Base-by-base conservation (phyloP, 2,797 vertebrate genomes). In the Avahi laniger region DNA sequence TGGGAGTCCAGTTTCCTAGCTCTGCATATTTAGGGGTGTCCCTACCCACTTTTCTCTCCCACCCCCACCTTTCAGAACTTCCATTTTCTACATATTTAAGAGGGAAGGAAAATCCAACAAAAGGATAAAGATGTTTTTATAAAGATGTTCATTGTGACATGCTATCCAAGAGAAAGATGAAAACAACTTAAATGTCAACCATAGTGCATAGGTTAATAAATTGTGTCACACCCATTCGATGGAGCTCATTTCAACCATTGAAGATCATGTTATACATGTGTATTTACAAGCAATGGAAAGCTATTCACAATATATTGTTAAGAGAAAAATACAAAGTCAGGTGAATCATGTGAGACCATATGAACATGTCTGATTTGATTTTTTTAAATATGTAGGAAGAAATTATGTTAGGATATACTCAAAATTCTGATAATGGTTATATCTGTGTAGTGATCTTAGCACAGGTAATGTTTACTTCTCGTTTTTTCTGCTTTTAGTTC, bases 401-500 rank as follows among this genome's bases (percentile, higher is more conserved):
- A 70, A 70, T 59, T 46, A 3, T 43, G 26, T 69, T 65, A 88
- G 38, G 18, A 43, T 89, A 72, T 70, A 33, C 70, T 70, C 4
- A 20, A 65, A 96, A 95, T 43, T 90, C 57, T 70, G 73, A 59
- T 57, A 43, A 57, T 35, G 43, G 12, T 83, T 86, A 22, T 17
- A 18, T 63, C 20, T 28, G 18, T 33, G 18, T 65, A 48, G 5
- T 65, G 35, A 50, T 73, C 43, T 61, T 89, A 80, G 48, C 87
- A 83, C 0, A 82, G 14, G 5, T 70, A 18, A 88, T 13, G 2
- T 20, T 59, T 41, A 41, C 9, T 83, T 95, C 43, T 79, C 46
- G 14, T 46, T 69, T 81, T 72, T 78, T 67, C 95, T 86, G 70
- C 43, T 82, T 92, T 84, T 70, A 93, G 33, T 89, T 78, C 76